Base-by-base conservation (phyloP, 1,140 invertebrate species). In the Contarinia nasturtii region DNA sequence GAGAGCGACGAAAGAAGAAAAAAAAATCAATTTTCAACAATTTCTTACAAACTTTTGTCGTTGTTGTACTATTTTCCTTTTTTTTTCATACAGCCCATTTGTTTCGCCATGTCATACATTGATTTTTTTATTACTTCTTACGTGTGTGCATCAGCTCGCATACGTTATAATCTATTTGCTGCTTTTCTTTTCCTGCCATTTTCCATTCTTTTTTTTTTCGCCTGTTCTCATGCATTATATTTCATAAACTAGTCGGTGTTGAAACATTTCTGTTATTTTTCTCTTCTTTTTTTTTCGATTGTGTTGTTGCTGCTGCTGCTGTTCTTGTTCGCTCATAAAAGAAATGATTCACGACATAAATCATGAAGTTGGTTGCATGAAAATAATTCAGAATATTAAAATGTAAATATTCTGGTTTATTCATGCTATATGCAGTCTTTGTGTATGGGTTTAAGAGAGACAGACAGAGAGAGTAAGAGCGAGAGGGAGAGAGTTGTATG, bases 121-220 rank as follows among this genome's bases (percentile, higher is more conserved):
- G 38, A 40, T 58, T 50, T 54, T 51, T 55, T 51, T 46, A 19
- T 19, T 19, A 19, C 38, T 19, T 15, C 12, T 40, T 19, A 40
- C 52, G 47, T 44, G 38, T 45, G 18, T 52, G 48, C 48, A n/a
- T 40, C 18, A 15, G n/a, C n/a, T 36, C 8, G n/a, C 18, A 40
- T 40, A 40, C 38, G 38, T 40, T 40, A 15, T 40, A n/a, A 15
- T 40, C 18, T 40, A n/a, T 40, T 19, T 40, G n/a, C 36, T 33
- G 47, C 47, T 47, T 44, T 52, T 50, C 53, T 48, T 51, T 51
- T 55, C 54, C 51, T 51, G 48, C 54, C 49, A 58, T 19, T 57
- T 58, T 55, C 54, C 52, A 59, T 59, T 58, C 58, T 58, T 58
- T 55, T 57, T 59, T 58, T 57, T 49, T 27, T 27, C 27, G 27